A percentile compares a stretch with the other conserved stretches of the same genome.
These are phyloP conservation scores for Tupaia tana DNA, from an alignment of 2,113 vertebrate species.

Conservation along the genomic window DNA sequence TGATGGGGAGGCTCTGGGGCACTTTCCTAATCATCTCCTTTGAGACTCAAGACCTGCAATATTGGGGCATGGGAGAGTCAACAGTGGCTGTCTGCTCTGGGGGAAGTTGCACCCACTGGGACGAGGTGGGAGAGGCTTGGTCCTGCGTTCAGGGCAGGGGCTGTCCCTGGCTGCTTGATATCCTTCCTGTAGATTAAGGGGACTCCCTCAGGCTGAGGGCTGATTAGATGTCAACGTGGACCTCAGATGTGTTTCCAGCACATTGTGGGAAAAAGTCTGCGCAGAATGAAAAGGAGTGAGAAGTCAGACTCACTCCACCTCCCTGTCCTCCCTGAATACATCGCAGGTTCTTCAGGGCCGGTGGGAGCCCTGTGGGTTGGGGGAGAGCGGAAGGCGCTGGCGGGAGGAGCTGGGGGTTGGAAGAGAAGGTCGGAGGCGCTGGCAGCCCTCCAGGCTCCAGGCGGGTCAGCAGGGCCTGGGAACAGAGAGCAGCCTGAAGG, in stretches of 20 bases:
- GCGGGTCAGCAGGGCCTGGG: slow-evolving; percentile 63
- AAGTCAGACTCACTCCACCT: neutral
- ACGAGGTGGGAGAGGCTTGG: neutral
- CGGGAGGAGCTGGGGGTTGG: rapidly evolving
- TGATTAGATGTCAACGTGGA: rapidly evolving
- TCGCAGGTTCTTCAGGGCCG: rapidly evolving
- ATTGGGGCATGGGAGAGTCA: rapidly evolving
- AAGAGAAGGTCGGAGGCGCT: neutral
- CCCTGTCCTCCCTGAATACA: neutral
- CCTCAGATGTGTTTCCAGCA: neutral
- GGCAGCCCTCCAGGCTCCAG: slow-evolving; percentile 18
- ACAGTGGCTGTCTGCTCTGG: no score
- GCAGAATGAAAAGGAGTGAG: neutral
- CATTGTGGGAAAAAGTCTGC: neutral
- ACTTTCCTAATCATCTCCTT: no score
- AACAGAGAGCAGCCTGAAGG: neutral
- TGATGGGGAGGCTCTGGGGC: neutral
- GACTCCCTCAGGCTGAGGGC: neutral
- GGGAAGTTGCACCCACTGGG: neutral
- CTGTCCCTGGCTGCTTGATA: rapidly evolving
- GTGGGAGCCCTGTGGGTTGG: neutral
- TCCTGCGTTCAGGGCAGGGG: neutral
- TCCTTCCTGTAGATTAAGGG: neutral
- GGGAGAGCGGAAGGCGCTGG: neutral
- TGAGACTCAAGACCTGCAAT: neutral